These are phyloP conservation scores for Bombyx mori DNA, from an alignment of 1,140 invertebrate species.

Conservation along the genomic window DNA sequence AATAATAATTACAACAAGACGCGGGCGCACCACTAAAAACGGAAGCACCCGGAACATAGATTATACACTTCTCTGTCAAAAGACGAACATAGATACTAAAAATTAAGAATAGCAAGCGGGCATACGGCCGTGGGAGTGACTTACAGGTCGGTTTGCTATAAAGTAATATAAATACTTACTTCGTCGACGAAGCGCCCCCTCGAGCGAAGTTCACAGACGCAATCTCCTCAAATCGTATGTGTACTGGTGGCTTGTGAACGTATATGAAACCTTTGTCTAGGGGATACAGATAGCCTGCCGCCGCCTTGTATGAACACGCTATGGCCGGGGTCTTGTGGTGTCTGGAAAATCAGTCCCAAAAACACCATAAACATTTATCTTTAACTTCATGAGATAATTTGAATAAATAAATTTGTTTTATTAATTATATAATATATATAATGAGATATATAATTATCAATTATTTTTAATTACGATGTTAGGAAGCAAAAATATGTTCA, in stretches of 20 bases:
- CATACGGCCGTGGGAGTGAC: neutral
- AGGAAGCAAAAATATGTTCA: conserved; percentile 3
- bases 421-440: neutral
- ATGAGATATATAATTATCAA: neutral
- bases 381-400: no score
- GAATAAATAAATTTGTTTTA: no score
- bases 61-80: no score
- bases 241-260: conserved; percentile 98
- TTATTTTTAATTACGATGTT: no score
- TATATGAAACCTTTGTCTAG: conserved; percentile 99
- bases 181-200: conserved; percentile 87
- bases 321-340: conserved; percentile 93
- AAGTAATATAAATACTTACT: conserved; percentile 43
- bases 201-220: conserved; percentile 96
- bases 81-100: no score
- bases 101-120: no score
- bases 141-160: neutral
- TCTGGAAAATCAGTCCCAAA: conserved; percentile 63
- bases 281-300: conserved; percentile 97
- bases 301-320: conserved; percentile 98
- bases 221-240: conserved; percentile 98
- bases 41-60: no score
- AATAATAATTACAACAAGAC: no score
- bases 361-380: no score
- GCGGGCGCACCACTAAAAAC: no score